A percentile compares a stretch with the other conserved stretches of the same genome.
Evolutionary conservation across 2,888 invertebrate genomes (phyloP).

Genomic region (Nycteola revayana): DNA sequence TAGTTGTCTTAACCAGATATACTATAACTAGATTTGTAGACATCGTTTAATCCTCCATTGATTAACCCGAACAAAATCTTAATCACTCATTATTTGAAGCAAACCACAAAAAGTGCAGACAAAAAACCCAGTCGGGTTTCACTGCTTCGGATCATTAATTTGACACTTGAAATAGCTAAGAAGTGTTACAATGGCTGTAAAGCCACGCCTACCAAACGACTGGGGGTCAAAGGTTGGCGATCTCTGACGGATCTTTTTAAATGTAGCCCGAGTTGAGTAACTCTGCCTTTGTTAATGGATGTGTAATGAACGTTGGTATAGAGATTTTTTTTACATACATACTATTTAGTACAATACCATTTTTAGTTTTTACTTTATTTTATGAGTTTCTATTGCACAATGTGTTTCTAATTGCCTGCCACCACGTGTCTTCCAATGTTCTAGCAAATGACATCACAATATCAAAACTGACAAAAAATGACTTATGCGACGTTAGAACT

Average conservation of each 20-base stretch:
- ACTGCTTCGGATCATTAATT: slow-evolving; percentile 75
- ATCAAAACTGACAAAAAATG: no score
- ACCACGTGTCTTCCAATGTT: no score
- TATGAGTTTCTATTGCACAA: no score
- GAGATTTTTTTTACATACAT: no score
- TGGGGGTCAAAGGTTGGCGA: slow-evolving; percentile 68
- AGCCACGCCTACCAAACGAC: slow-evolving; percentile 62
- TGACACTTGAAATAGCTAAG: slow-evolving; percentile 69
- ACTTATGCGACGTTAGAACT: no score
- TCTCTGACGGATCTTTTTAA: slow-evolving; percentile 42
- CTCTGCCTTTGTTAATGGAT: slow-evolving; percentile 66
- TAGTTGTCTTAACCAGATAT: no score
- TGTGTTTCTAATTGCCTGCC: no score
- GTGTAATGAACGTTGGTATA: slow-evolving; percentile 53
- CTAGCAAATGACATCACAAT: no score
- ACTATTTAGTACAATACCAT: no score
- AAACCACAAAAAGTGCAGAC: slow-evolving; percentile 32
- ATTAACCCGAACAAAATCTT: neutral
- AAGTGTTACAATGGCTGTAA: slow-evolving; percentile 60
- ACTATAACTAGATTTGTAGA: no score
- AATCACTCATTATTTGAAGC: slow-evolving; percentile 27
- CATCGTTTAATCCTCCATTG: no score
- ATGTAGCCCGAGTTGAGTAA: slow-evolving; percentile 52
- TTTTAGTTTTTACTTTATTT: no score
- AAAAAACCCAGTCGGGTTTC: slow-evolving; percentile 49